Evolutionary conservation across 1,140 invertebrate genomes (phyloP), one percentile per base, ranked within the genome.

Genomic region (Zaprionus africanus): DNA sequence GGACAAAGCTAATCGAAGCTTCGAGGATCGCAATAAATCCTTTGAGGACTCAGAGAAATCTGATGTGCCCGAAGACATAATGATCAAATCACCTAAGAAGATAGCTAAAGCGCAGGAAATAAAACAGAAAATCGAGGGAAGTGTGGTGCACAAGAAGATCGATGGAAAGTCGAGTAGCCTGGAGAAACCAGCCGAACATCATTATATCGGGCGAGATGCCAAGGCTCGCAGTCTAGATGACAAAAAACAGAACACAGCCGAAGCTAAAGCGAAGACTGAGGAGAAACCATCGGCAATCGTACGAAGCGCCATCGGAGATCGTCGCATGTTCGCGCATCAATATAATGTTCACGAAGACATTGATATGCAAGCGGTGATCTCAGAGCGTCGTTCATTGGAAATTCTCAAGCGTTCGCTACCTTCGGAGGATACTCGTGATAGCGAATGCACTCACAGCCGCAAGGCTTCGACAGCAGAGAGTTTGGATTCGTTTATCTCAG

Each of bases 161-260:
- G 91, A 92, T 53, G 90, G 90, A 0, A 95, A 95, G 79, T 94
- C 94, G 6, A 94, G 93, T 78, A 95, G 94, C 62, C 92, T 95
- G 58, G 94, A 95, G 71, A 93, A 94, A 74, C 94, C 94, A 62
- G 72, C 77, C 0, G 91, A 92, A 58, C 90, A 91, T 73, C 91
- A 92, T 53, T 91, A 90, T 72, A 81, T 94, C 7, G 93, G 93
- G 34, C 93, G 94, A 4, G 94, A 95, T 84, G 93, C 93, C 4
- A 95, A 95, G 85, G 94, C 94, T 0, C 94, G 95, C 81, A 95
- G 95, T 65, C 93, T 95, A 17, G 94, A 95, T 80, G 90, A 92
- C 31, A 92, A 92, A 26, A 84, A 79, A 13, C 81, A 87, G 41
- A 81, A 67, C 0, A 34, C 79, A 31, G 57, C 82, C 1, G 81